Evolutionary conservation across 2,888 invertebrate genomes (phyloP), one percentile per base, ranked within the genome.

Genomic region (Tortrix viridana): DNA sequence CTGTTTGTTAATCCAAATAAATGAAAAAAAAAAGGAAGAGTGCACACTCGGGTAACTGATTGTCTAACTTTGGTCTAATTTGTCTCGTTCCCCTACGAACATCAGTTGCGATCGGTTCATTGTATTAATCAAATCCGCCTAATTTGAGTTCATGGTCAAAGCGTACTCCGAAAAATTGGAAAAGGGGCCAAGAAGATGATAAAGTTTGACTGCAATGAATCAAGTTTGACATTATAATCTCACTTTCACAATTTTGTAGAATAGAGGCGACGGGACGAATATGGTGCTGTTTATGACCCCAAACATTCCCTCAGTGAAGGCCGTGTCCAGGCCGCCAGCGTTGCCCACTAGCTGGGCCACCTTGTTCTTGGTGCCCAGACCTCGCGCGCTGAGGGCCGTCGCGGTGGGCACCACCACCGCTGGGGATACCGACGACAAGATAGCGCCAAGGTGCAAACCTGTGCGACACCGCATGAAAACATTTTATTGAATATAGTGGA

Each of bases 371-470:
- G 96, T 95, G 3, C 99, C 99, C 73, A 97, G 96, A 0, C 97
- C 97, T 81, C 95, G 95, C 46, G 94, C 94, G 23, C 96, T 94
- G 22, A 98, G 90, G 41, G 95, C 93, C 79, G 97, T 94, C 47
- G 98, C 94, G 65, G 97, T 97, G 0, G 99, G 98, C 1, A 98
- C 98, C 5, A 99, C 96, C 3, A 99, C 97, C 1, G 99, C 99
- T 3, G 99, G 98, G 0, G 98, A 98, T 1, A 99, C 98, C 2
- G 98, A 99, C 0, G 98, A 96, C 60, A 98, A 92, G 55, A 97
- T 95, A 56, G 96, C 94, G 7, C 98, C 98, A 37, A 98, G 92
- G 69, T 98, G 94, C 60, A 97, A 93, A 41, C 94, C 94, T 94
- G 74, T 38, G 12, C 44, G 41, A 7, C 47, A 16, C 32, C 32